Evolutionary conservation across 2,113 vertebrate genomes (phyloP), one percentile per base, ranked within the genome.

Genomic region (Chaetodon trifascialis): DNA sequence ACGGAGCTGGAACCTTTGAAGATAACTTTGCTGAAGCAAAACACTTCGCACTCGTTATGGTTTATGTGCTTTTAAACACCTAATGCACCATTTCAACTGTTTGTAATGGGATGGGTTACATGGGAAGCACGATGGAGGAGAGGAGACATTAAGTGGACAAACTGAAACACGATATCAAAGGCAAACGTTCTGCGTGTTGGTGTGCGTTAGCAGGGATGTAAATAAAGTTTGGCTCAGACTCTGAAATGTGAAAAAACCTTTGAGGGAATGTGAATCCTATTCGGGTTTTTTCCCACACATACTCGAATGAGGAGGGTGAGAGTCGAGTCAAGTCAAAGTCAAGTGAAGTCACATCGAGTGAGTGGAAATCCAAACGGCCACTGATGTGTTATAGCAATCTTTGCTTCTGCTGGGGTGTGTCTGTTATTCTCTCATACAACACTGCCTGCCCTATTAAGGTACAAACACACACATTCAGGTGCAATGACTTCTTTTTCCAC

Each of bases 361-460:
- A 80, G 65, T 52, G 25, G 25, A 72, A 80, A 88, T 80, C 54
- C 78, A 86, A 73, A 89, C 11, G 21, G 62, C 52, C 49, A 72
- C 25, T 59, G 78, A 76, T 52, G 73, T n/a, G n/a, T 82, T 72
- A n/a, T 72, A 67, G 63, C 59, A 54, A 80, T 80, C 72, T 74
- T 71, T 46, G 51, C 42, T 79, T 54, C 59, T 52, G 14, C 60
- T 1, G 0, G 25, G 51, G 30, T 65, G 67, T 55, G 21, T 68
- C 47, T 70, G 56, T 74, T 60, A 52, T 62, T 76, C 73, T 67
- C 54, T 67, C 72, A 30, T 4, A 72, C 15, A 30, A 52, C 19
- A 3, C 23, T 46, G 65, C 44, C 73, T 36, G 21, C n/a, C 9
- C 66, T 17, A 19, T 49, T 34, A 73, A 17, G n/a, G 12, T 3